A percentile compares a stretch with the other conserved stretches of the same genome.
Evolutionary conservation across 2,113 vertebrate species (phyloP).

Genomic region (Lepisosteus oculatus): DNA sequence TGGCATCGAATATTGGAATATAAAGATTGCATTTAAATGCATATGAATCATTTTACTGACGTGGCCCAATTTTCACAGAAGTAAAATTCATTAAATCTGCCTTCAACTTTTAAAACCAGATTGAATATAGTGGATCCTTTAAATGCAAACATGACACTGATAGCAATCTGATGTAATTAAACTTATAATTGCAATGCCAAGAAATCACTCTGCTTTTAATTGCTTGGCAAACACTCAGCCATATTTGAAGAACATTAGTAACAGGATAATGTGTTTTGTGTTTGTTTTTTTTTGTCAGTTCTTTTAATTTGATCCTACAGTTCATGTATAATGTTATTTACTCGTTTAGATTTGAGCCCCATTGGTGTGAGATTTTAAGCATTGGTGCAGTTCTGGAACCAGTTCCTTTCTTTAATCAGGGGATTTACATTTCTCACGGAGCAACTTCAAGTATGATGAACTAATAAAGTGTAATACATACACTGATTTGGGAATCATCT

Average conservation of each 20-base stretch:
- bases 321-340: too few relatives aligned
- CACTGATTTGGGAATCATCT: too few relatives aligned
- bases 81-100: conserved; percentile 53
- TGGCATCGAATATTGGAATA: conserved; percentile 22
- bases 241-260: background rate
- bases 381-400: too few relatives aligned
- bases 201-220: conserved; percentile 40
- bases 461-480: too few relatives aligned
- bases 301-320: too few relatives aligned
- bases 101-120: conserved; percentile 34
- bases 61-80: conserved; percentile 42
- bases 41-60: conserved; percentile 43
- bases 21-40: conserved; percentile 43
- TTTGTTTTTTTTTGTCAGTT: background rate
- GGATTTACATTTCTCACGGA: too few relatives aligned
- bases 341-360: too few relatives aligned
- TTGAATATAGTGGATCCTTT: conserved; percentile 44
- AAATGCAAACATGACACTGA: conserved; percentile 46
- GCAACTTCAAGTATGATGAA: too few relatives aligned
- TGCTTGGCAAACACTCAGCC: conserved; percentile 27
- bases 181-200: conserved; percentile 53
- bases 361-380: too few relatives aligned
- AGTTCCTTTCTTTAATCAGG: too few relatives aligned
- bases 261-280: background rate
- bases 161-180: conserved; percentile 59